phyloP scores from a whole-genome alignment of 2,113 vertebrate species.

The Erythrolamprus reginae region DNA sequence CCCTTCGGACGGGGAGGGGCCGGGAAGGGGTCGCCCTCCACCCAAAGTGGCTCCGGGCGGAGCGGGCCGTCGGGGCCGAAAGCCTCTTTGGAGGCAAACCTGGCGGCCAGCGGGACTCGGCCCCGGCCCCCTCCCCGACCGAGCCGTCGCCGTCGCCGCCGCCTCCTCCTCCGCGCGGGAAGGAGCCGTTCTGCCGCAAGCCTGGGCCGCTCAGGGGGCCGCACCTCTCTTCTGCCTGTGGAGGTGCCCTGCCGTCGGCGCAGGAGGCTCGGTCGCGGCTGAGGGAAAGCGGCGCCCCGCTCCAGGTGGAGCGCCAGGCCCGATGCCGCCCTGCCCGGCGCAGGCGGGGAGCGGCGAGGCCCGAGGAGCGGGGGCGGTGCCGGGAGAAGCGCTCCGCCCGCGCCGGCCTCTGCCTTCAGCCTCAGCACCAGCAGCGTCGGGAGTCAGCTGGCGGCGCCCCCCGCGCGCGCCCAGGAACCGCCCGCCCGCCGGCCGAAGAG shows the following conservation, averaged over 20 bases:
- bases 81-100: background rate
- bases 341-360: background rate
- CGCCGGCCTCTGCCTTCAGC: background rate
- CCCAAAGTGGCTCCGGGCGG: background rate
- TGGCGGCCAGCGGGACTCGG: background rate
- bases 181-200: background rate
- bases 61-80: background rate
- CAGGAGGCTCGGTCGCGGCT: background rate
- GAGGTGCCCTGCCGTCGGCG: background rate
- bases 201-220: background rate
- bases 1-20: background rate
- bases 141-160: background rate
- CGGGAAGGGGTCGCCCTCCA: background rate
- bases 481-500: background rate
- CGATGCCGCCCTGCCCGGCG: background rate
- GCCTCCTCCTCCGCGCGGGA: background rate
- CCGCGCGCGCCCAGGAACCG: background rate
- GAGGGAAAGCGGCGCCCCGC: background rate
- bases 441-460: background rate
- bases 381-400: background rate
- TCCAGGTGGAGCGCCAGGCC: background rate
- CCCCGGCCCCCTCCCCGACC: background rate
- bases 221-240: background rate
- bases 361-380: background rate
- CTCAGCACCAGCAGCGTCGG: background rate